Evolutionary conservation across 2,797 vertebrate genomes (phyloP).

Genomic region (Xenentodon cancila): DNA sequence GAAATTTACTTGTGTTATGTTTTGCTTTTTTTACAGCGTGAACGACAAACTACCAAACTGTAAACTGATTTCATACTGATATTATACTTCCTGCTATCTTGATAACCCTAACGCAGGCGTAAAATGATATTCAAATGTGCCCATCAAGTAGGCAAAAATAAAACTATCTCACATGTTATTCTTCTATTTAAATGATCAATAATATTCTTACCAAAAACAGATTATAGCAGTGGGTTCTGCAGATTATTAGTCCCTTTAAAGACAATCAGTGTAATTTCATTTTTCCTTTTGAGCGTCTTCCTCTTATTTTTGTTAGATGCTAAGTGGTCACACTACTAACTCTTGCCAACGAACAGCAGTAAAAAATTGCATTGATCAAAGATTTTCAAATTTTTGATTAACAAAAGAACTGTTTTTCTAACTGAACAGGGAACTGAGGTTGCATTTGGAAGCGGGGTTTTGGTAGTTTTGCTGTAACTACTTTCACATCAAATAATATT

Average conservation of each 20-base stretch:
- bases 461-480: too few species aligned
- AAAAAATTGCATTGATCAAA: too few species aligned
- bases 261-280: too few species aligned
- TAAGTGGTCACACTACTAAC: neutral
- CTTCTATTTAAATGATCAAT: constrained; percentile 5
- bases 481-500: too few species aligned
- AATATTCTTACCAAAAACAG: neutral
- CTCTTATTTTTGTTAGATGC: neutral
- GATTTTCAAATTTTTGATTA: too few species aligned
- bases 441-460: too few species aligned
- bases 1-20: neutral
- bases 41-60: neutral
- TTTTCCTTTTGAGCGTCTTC: neutral
- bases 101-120: neutral
- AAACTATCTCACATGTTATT: neutral
- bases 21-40: neutral
- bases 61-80: too few species aligned
- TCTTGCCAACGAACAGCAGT: too few species aligned
- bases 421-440: too few species aligned
- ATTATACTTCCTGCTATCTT: neutral
- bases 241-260: too few species aligned
- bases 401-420: too few species aligned
- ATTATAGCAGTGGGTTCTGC: neutral
- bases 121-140: neutral
- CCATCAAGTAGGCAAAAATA: neutral